Conservation (phyloP, 2,888 invertebrate genomes). For the Erpobdella octoculata region DNA sequence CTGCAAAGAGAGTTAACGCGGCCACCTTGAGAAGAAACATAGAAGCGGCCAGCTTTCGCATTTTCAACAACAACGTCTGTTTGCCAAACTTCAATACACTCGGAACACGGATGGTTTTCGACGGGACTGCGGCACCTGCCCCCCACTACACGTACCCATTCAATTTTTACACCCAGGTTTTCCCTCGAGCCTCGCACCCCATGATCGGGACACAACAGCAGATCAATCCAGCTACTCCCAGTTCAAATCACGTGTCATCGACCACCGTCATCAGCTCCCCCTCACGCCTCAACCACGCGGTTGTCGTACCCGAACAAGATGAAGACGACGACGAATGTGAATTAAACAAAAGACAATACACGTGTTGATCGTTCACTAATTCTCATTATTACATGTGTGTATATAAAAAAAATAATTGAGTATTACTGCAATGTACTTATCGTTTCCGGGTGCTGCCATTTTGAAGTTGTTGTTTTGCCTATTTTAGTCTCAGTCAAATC, state of each 20-base stretch:
- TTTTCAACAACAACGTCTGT: constrained; percentile 10
- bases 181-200: not conserved
- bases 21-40: not conserved
- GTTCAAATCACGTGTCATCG: constrained; percentile 16
- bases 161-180: not conserved
- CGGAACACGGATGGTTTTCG: not conserved
- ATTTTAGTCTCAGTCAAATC: too few species aligned
- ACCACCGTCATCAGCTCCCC: constrained; percentile 7
- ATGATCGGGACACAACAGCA: not conserved
- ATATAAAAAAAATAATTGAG: too few species aligned
- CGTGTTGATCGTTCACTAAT: not conserved
- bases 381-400: too few species aligned
- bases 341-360: constrained; percentile 1
- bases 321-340: constrained; percentile 2
- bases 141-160: not conserved
- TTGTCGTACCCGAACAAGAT: not conserved
- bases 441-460: too few species aligned
- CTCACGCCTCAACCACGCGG: not conserved
- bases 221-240: constrained; percentile 15
- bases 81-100: constrained; percentile 5
- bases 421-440: too few species aligned
- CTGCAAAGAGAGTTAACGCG: not conserved
- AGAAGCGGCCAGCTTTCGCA: not conserved
- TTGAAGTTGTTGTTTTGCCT: too few species aligned
- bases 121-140: not conserved